Base-by-base conservation (phyloP, 2,113 vertebrate genomes). In the Sceloporus tristichus region DNA sequence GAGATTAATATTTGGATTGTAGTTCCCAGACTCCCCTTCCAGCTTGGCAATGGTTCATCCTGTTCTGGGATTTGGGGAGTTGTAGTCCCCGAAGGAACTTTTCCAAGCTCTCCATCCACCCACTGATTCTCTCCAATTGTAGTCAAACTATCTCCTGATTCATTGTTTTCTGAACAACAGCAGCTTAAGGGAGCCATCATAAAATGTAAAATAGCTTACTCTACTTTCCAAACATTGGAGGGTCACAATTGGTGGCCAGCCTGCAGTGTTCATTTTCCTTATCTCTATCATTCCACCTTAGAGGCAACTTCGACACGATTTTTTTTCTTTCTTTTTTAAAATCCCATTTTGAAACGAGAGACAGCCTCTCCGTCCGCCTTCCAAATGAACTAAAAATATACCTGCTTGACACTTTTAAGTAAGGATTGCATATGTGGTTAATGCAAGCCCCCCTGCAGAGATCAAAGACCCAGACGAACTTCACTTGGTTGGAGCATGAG, bases 401-500 rank as follows among this genome's bases (percentile, higher is more conserved):
- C 93, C 92, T 95, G 94, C 94, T 92, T 95, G 94, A 94, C 94
- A 93, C 89, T 53, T 77, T 54, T 78, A 88, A 93, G 93, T 11
- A 86, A 94, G n/a, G 91, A 85, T 88, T 42, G 71, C 85, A 85
- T 85, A 90, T 77, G 89, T 91, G 92, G 90, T 93, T 90, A 93
- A 94, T 94, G 93, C 68, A n/a, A 93, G 90, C 85, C 88, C 91
- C 91, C 95, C 95, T 88, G 95, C 90, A 1, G 93, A 94, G 95
- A 96, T 96, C 95, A 96, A 95, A 96, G 95, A 27, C 90, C 66
- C 93, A 87, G 90, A 84, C 91, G 88, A 89, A 95, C 93, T 93
- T 0, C 75, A 85, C 90, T 88, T 68, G 85, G 89, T 48, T 7
- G 48, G 88, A 79, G n/a, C 13, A 85, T 34, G 62, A 79, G 65